Base-by-base conservation (phyloP, 2,113 vertebrate species). In the Bothrops jararaca region DNA sequence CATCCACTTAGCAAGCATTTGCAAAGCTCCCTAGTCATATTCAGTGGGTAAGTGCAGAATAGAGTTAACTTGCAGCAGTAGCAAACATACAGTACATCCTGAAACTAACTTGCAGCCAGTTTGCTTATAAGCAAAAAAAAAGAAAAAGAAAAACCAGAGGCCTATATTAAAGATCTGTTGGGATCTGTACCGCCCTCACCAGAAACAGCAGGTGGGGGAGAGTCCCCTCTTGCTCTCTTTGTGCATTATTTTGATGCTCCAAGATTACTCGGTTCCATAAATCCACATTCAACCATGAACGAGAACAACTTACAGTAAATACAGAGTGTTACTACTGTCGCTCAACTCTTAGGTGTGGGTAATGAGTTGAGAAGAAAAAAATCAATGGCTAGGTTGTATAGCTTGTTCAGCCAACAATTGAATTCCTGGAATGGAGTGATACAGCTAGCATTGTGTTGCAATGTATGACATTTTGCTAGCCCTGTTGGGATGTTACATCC, bases 21-120 rank as follows among this genome's bases (percentile, higher is more conserved):
- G 69, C 90, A 93, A 93, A 92, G 86, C 93, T 90, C 93, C 93
- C 90, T 26, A 13, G 56, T 45, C 93, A 93, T 96, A 90, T 90
- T 56, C 50, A 88, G 69, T 42, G 69, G 39, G 91, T 15, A 94
- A 87, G 93, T 90, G 56, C 88, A 94, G 85, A 95, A 95, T 50
- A 92, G 94, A n/a, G 88, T 90, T 58, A 94, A 92, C 88, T 89
- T 94, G 90, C 86, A 86, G 39, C 23, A 54, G 52, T 93, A 94
- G 94, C 92, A 92, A 34, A 92, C 94, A 34, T 85, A 85, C 91
- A 94, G 29, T 85, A 85, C 92, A 94, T 94, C 89, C 93, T 60
- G 92, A 89, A 39, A 45, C 12, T 48, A 34, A 95, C 88, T 92
- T 87, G 90, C 94, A 88, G 3, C 92, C 86, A 80, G 91, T 91